A percentile compares a stretch with the other conserved stretches of the same genome.
phyloP scores from a whole-genome alignment of 30 jellyfish, hydroid and myxozoan genomes.

The Haliclystus octoradiatus region DNA sequence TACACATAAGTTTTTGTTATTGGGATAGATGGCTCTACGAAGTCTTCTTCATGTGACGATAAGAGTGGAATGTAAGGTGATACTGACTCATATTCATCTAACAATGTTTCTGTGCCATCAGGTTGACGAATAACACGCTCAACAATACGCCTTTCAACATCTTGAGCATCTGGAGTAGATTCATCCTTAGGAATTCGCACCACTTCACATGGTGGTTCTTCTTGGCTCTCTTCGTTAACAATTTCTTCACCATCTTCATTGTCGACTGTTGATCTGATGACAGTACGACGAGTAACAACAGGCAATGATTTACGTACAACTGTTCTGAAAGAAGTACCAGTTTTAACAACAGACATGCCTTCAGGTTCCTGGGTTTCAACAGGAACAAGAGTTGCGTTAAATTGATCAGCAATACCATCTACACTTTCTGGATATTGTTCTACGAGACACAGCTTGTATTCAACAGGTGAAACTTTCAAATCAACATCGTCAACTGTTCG shows the following conservation, averaged over 20 bases:
- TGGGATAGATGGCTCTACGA: constrained; percentile 1
- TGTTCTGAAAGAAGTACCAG: not conserved
- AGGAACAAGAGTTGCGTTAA: not conserved
- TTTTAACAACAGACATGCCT: not conserved
- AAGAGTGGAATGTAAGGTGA: not conserved
- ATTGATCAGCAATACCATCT: not conserved
- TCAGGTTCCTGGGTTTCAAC: not conserved
- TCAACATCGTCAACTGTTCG: not conserved
- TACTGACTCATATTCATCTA: constrained; percentile 17
- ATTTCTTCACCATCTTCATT: constrained; percentile 17
- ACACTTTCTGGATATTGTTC: not conserved
- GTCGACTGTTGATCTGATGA: constrained; percentile 37
- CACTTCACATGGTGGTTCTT: constrained; percentile 9
- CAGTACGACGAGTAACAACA: constrained; percentile 74
- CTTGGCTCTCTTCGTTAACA: constrained; percentile 37
- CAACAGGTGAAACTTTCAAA: not conserved
- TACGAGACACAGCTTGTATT: not conserved
- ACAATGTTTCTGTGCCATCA: constrained; percentile 29
- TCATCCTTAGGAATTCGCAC: not conserved
- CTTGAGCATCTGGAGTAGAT: constrained; percentile 15
- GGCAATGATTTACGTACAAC: constrained; percentile 38
- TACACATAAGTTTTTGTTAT: constrained; percentile 32
- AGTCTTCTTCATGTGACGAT: not conserved
- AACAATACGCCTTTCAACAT: constrained; percentile 28
- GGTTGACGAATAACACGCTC: constrained; percentile 34